Evolutionary conservation across 2,113 vertebrate genomes (phyloP), one percentile per base, ranked within the genome.

Genomic region (Burhinus bistriatus): DNA sequence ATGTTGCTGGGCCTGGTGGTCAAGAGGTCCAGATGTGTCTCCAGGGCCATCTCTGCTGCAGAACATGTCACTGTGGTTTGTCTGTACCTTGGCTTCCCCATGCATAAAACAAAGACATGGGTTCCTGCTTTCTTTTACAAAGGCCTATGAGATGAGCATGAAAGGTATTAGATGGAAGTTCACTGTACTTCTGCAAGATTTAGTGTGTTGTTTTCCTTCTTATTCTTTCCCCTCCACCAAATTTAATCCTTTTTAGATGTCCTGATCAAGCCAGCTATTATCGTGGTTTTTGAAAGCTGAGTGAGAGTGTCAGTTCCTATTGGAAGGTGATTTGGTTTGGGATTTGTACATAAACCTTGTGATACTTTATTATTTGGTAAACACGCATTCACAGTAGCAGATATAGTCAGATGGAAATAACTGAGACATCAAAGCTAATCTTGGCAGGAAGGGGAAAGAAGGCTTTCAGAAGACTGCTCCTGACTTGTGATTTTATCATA

Each of bases 401-500:
- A 93, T 81, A 95, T 1, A 85, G 62, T 83, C 61, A 85, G 79
- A 57, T 93, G 57, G 52, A 95, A 95, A 69, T 86, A 92, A 86
- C 45, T 58, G 86, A 90, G 69, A 89, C 51, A 83, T 89, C 59
- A 84, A 91, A 95, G 77, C 54, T 95, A 45, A 95, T 83, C 72
- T 83, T 83, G 86, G 22, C 76, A 87, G n/a, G 55, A 86, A 86
- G 47, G 32, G 55, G 22, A 83, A 81, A 83, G 55, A 42, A 83
- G 40, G 54, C n/a, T 89, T 92, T 95, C 44, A 52, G 83, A 38
- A 38, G 34, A 51, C 21, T 8, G 7, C 47, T 94, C 58, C 58
- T 86, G 68, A 86, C 55, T 95, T 92, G 62, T 79, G 93, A 87
- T 88, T 90, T 92, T 95, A 34, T 83, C 6, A 0, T 25, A 61